These are phyloP conservation scores for Linyphia triangularis DNA, from an alignment of 2,888 invertebrate species.

Conservation along the genomic window DNA sequence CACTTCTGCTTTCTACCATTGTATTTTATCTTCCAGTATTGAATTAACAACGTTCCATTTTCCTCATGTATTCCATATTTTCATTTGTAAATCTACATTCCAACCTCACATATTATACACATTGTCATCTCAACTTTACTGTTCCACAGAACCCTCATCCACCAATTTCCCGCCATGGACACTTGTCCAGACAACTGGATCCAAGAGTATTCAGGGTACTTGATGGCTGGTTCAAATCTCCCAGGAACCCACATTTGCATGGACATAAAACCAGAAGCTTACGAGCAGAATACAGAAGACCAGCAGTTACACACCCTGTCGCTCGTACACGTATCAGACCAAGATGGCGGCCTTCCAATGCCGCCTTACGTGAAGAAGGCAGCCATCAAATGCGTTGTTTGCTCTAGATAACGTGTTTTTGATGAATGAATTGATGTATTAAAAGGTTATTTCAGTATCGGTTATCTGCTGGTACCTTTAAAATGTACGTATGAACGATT, in stretches of 20 bases:
- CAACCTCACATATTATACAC: not conserved
- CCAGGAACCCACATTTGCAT: conserved; percentile 54
- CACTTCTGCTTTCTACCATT: no score
- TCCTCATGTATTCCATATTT: not conserved
- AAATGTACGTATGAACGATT: no score
- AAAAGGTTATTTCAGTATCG: no score
- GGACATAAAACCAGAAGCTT: conserved; percentile 28
- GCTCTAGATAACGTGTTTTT: conserved; percentile 42
- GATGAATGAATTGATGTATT: no score
- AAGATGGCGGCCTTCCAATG: conserved; percentile 32
- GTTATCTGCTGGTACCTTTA: no score
- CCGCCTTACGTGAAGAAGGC: conserved; percentile 21
- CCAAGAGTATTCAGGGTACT: conserved; percentile 63
- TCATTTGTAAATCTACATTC: not conserved
- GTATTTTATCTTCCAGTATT: no score
- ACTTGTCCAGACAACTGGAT: conserved; percentile 66
- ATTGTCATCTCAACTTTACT: no score
- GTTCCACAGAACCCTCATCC: conserved; percentile 34
- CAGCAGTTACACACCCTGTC: conserved; percentile 39
- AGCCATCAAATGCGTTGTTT: conserved; percentile 54
- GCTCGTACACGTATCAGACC: conserved; percentile 39
- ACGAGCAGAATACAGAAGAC: conserved; percentile 28
- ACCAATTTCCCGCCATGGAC: conserved; percentile 37
- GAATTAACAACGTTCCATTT: no score
- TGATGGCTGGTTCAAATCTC: conserved; percentile 63